Evolutionary conservation across 1,140 invertebrate species (phyloP), one percentile per base, ranked within the genome.

Genomic region (Lanistes nyassanus): DNA sequence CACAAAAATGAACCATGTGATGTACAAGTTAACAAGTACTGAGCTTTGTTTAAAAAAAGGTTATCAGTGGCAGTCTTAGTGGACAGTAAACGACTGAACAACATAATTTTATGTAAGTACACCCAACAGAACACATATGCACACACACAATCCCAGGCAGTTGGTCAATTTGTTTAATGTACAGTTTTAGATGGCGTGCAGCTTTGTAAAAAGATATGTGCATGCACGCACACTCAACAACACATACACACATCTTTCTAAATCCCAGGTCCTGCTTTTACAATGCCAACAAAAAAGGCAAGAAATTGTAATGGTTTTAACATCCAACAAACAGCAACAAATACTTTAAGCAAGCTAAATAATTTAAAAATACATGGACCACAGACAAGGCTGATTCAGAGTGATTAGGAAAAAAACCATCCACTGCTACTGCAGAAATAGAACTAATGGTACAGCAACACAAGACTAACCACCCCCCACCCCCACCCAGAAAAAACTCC

Each of bases 211-310:
- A 3, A 47, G 23, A 42, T 23, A 64, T 62, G 36, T 55, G 60
- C 16, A 72, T 6, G 37, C 21, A 26, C 55, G 60, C 36, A 39
- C 37, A 67, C 34, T 26, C 65, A 67, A n/a, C 26, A n/a, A 67
- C 65, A 67, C 65, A 67, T 26, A 67, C 65, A 67, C 65, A 67
- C 36, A 67, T 42, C 23, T 34, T 34, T 21, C 3, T 4, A 64
- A 26, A 34, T 34, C 29, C 29, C 16, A 9, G 19, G 29, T 36
- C 62, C 31, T 2, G 42, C 65, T 23, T 23, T 29, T 29, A 34
- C 36, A 64, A 34, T 3, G 19, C 31, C 36, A 42, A 47, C 39
- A 47, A 16, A 29, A 68, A 53, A 16, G 7, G n/a, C 21, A 26
- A 9, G 9, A n/a, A 67, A 36, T 36, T 26, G 36, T 36, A 67